Percentiles rank a stretch among this genome's conserved stretches.
phyloP scores from a whole-genome alignment of 2,888 invertebrate genomes.

The Andrena camellia region DNA sequence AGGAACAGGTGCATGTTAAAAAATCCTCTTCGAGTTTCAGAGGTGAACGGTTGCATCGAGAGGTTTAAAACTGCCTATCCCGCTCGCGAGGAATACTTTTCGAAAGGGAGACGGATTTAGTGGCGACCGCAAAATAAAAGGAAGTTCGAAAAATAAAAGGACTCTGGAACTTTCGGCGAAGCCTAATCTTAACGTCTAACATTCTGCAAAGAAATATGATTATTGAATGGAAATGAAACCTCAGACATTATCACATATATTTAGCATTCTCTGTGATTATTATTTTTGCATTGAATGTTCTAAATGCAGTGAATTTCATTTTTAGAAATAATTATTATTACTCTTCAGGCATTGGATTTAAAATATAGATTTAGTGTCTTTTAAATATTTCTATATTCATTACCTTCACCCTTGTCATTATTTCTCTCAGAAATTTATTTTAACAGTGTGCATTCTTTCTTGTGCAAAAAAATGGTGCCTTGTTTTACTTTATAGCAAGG shows the following conservation, averaged over 20 bases:
- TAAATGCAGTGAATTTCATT: no score
- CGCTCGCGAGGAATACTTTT: neutral
- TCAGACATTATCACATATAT: no score
- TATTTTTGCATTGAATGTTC: no score
- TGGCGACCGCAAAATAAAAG: constrained; percentile 14
- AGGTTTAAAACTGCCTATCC: constrained; percentile 36
- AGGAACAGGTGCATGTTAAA: constrained; percentile 69
- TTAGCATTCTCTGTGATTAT: no score
- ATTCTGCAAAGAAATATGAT: constrained; percentile 8
- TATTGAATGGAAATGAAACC: neutral
- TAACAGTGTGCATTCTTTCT: no score
- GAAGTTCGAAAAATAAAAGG: neutral
- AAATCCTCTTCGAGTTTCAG: constrained; percentile 64
- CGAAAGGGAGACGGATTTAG: constrained; percentile 49
- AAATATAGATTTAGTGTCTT: no score
- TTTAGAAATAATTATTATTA: no score
- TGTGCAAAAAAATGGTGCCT: no score
- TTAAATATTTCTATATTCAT: neutral
- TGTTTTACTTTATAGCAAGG: neutral
- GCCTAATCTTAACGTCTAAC: neutral
- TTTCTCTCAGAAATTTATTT: no score
- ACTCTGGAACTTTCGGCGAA: neutral
- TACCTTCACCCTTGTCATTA: no score
- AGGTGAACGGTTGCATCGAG: constrained; percentile 51
- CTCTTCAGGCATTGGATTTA: no score